phyloP scores from a whole-genome alignment of 37 sponge, comb jelly and placozoan species.

The Sycon ciliatum region DNA sequence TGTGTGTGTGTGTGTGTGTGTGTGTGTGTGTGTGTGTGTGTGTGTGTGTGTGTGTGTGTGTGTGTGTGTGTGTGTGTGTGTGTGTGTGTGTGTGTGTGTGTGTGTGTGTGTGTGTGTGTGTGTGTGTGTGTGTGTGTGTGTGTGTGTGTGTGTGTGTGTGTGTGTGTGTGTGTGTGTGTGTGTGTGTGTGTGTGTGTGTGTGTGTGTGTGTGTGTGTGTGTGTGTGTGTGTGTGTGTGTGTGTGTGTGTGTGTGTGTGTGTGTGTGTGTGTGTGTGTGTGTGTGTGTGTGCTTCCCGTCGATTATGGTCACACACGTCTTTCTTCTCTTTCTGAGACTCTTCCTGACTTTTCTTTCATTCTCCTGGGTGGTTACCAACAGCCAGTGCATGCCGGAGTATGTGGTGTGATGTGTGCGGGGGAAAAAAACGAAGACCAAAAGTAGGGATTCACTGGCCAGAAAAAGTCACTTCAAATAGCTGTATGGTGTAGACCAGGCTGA shows the following conservation, averaged over 20 bases:
- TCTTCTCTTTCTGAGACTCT: no score
- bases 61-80: slow-evolving; percentile 32
- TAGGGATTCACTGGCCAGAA: no score
- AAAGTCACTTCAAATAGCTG: no score
- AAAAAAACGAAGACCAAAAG: no score
- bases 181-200: slow-evolving; percentile 26
- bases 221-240: slow-evolving; percentile 24
- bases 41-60: slow-evolving; percentile 24
- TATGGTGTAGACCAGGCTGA: no score
- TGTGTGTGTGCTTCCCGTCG: slow-evolving; percentile 12
- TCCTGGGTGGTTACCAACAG: no score
- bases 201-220: slow-evolving; percentile 24
- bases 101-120: slow-evolving; percentile 40
- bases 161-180: slow-evolving; percentile 39
- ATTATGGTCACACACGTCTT: no score
- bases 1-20: slow-evolving; percentile 24
- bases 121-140: slow-evolving; percentile 39
- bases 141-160: slow-evolving; percentile 39
- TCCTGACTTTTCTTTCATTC: no score
- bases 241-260: slow-evolving; percentile 24
- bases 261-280: slow-evolving; percentile 24
- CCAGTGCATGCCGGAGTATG: neutral
- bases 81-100: slow-evolving; percentile 40
- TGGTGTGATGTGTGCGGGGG: no score
- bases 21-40: slow-evolving; percentile 24